Conservation (phyloP, 2,113 vertebrate genomes). For the Cyanoderma ruficeps region DNA sequence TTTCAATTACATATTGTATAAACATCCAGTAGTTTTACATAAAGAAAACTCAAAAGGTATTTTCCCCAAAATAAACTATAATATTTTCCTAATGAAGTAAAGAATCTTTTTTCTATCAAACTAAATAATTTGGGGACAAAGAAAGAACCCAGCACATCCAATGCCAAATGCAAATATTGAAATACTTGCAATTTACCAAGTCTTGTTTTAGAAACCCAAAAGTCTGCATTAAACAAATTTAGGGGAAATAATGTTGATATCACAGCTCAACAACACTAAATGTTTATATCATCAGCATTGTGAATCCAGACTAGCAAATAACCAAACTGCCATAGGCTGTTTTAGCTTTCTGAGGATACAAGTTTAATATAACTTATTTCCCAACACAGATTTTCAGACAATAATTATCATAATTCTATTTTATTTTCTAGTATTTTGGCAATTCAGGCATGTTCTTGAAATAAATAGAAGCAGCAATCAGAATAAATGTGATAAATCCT, state of each 20-base stretch:
- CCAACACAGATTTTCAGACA: not conserved
- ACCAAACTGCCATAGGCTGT: not conserved
- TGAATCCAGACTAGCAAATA: not conserved
- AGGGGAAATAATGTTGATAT: not conserved
- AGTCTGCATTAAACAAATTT: not conserved
- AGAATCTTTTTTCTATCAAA: not conserved
- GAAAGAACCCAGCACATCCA: not conserved
- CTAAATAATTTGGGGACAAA: not conserved
- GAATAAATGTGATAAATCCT: not conserved
- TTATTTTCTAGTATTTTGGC: not conserved
- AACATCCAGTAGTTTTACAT: not conserved
- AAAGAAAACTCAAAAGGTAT: not conserved
- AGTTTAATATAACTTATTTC: not conserved
- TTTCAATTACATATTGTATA: not conserved
- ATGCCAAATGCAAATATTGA: not conserved
- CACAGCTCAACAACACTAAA: not conserved
- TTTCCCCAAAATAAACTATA: not conserved
- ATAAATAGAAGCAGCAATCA: not conserved
- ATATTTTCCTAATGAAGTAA: not conserved
- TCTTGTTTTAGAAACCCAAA: not conserved
- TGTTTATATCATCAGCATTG: not conserved
- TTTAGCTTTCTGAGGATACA: not conserved
- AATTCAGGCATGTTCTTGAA: not conserved
- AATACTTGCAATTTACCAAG: not conserved
- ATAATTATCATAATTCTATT: not conserved